Percentiles rank a stretch among this genome's conserved stretches.
Evolutionary conservation across 1,140 invertebrate species (phyloP).

Genomic region (Drosophila insularis): DNA sequence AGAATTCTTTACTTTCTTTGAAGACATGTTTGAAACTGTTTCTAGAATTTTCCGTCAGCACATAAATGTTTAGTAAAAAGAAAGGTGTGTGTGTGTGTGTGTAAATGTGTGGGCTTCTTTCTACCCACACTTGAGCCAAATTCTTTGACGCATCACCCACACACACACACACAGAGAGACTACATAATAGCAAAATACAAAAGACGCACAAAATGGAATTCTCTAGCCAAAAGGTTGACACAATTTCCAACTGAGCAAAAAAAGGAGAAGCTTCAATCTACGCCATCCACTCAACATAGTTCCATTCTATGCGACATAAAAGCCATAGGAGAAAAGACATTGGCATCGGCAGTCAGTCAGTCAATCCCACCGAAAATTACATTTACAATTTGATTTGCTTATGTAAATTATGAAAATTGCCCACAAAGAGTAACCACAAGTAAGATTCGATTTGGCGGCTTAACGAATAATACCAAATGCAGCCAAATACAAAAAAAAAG

Average conservation of each 20-base stretch:
- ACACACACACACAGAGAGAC: slow-evolving; percentile 21
- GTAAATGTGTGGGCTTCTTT: neutral
- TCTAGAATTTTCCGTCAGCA: slow-evolving; percentile 1
- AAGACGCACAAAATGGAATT: slow-evolving; percentile 24
- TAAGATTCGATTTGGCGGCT: slow-evolving; percentile 74
- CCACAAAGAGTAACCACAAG: slow-evolving; percentile 72
- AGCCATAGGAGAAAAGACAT: neutral
- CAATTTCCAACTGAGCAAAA: slow-evolving; percentile 46
- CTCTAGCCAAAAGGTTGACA: slow-evolving; percentile 53
- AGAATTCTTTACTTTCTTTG: neutral
- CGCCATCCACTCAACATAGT: slow-evolving; percentile 75
- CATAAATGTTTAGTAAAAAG: too few relatives aligned
- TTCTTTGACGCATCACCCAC: slow-evolving; percentile 57
- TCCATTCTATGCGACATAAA: slow-evolving; percentile 50
- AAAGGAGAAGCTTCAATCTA: slow-evolving; percentile 51
- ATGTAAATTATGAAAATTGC: slow-evolving; percentile 79
- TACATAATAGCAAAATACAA: neutral
- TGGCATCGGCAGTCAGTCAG: neutral
- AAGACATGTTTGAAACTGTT: neutral
- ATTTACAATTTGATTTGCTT: slow-evolving; percentile 78
- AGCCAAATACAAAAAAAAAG: slow-evolving; percentile 28
- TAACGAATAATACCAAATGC: slow-evolving; percentile 47
- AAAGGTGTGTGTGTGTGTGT: neutral
- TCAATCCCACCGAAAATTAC: slow-evolving; percentile 51
- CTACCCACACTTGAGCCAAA: slow-evolving; percentile 59